phyloP scores from a whole-genome alignment of 2,888 invertebrate species.

The Mythimna vitellina region DNA sequence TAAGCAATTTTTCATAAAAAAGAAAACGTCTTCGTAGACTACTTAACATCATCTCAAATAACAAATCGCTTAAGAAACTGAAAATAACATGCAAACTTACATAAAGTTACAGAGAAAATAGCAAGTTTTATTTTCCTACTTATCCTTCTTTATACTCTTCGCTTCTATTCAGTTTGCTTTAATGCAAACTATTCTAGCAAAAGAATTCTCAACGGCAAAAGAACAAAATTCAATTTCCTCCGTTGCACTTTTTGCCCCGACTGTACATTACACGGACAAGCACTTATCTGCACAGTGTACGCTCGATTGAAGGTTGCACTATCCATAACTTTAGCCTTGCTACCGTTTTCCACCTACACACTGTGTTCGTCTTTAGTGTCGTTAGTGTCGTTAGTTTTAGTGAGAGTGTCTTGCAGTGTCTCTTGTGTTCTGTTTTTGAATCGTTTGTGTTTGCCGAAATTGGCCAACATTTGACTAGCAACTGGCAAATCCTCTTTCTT shows the following conservation, averaged over 20 bases:
- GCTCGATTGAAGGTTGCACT: constrained; percentile 81
- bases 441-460: constrained; percentile 63
- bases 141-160: constrained; percentile 24
- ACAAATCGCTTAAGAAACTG: neutral
- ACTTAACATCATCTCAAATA: neutral
- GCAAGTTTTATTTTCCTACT: neutral
- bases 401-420: constrained; percentile 43
- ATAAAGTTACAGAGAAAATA: neutral
- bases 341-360: constrained; percentile 70
- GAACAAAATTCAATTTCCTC: constrained; percentile 60
- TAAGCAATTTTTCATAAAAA: no score
- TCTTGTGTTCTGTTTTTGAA: constrained; percentile 50
- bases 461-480: constrained; percentile 67
- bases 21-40: no score
- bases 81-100: neutral
- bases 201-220: constrained; percentile 42
- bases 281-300: constrained; percentile 78
- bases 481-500: constrained; percentile 63
- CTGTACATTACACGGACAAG: constrained; percentile 71
- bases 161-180: constrained; percentile 29
- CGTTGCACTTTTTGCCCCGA: constrained; percentile 61
- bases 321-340: constrained; percentile 76
- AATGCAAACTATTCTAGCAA: constrained; percentile 43
- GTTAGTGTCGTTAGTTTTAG: neutral
- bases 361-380: constrained; percentile 44